Evolutionary conservation across 2,888 invertebrate species (phyloP), one percentile per base, ranked within the genome.

Genomic region (Heliothis peltigera): DNA sequence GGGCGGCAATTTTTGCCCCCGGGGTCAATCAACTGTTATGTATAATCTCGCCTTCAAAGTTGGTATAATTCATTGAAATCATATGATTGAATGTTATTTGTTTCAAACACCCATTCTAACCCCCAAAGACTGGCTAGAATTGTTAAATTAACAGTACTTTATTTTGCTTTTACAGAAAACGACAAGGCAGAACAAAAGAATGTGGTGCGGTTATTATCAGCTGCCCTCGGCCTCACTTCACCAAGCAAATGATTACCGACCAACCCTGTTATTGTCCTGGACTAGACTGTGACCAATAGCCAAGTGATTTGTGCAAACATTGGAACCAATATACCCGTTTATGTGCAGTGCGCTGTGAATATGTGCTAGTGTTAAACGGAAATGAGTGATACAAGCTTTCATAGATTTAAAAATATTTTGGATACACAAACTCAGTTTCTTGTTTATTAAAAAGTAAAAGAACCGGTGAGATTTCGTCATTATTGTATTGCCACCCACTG

Each of bases 131-230:
- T n/a, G n/a, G n/a, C n/a, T 25, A 25, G 25, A 25, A 25, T 25
- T 25, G 25, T 25, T 25, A 6, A 25, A 4, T n/a, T 17, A 19
- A 17, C 10, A 44, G 32, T 19, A 6, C 17, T 19, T 19, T 21
- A 19, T 22, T 39, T 5, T 49, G 46, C 63, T 47, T 51, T 91
- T 91, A 10, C 92, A 97, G 97, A 97, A 91, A 96, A 96, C 70
- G 97, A 97, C 78, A 95, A 95, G 35, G 95, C 96, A 4, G 97
- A 97, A 81, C 96, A 97, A 76, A 97, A 97, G 88, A 97, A 97
- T 81, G 97, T 98, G 8, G 96, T 98, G 15, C 96, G 97, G 70
- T 92, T 98, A 75, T 92, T 98, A 61, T 98, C 98, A 52, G 96
- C 97, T 80, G 98, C 97, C 0, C 92, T 98, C 42, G 97, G 97